Evolutionary conservation across 1,140 invertebrate genomes (phyloP).

Genomic region (Dinothrombium tinctorium): DNA sequence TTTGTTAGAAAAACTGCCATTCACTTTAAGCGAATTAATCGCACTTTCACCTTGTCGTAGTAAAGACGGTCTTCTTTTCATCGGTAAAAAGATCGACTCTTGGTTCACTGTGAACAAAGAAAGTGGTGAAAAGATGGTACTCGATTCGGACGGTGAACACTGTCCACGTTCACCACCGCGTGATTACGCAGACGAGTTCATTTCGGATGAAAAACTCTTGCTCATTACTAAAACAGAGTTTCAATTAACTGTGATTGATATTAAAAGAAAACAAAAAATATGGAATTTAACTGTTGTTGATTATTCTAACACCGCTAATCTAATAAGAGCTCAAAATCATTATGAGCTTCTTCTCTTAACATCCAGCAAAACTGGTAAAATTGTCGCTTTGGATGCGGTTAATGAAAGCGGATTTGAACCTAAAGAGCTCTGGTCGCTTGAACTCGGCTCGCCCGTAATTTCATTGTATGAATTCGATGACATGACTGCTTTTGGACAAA

Average conservation of each 20-base stretch:
- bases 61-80: constrained; percentile 83
- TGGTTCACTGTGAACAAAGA: constrained; percentile 80
- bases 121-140: constrained; percentile 46
- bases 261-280: constrained; percentile 39
- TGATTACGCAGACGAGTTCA: not conserved
- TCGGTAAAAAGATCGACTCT: constrained; percentile 71
- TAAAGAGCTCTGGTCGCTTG: constrained; percentile 61
- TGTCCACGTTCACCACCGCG: constrained; percentile 4
- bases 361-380: constrained; percentile 58
- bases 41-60: constrained; percentile 77
- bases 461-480: constrained; percentile 48
- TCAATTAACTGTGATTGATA: constrained; percentile 79
- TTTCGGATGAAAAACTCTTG: constrained; percentile 1
- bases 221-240: constrained; percentile 40
- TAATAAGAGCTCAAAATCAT: constrained; percentile 7
- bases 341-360: constrained; percentile 56
- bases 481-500: not conserved
- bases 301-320: constrained; percentile 25
- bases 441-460: constrained; percentile 69
- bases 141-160: constrained; percentile 10
- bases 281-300: constrained; percentile 82
- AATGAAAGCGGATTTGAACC: too few relatives aligned
- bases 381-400: constrained; percentile 36
- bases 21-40: constrained; percentile 88
- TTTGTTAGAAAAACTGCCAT: constrained; percentile 74